Conservation (phyloP, 2,888 invertebrate species). For the Harmothoe impar region DNA sequence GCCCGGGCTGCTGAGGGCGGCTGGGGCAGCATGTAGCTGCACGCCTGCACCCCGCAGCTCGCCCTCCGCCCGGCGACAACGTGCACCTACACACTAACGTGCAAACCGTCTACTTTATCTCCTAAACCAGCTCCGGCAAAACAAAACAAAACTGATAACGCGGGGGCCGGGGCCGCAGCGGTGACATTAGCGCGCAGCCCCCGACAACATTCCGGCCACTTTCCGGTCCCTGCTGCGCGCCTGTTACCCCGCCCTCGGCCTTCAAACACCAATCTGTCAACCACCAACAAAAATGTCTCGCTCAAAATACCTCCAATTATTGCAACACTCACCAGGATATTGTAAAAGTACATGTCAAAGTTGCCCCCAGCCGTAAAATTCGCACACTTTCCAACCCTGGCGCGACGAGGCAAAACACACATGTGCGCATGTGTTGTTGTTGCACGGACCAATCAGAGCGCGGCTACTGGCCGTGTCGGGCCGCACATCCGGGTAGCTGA, state of each 20-base stretch:
- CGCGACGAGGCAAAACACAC: slow-evolving; percentile 60
- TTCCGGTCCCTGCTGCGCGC: background rate
- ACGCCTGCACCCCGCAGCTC: no score
- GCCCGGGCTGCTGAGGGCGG: no score
- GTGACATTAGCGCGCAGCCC: slow-evolving; percentile 25
- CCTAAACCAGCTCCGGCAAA: no score
- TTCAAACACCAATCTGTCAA: background rate
- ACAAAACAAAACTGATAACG: slow-evolving; percentile 4
- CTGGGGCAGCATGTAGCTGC: no score
- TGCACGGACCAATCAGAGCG: background rate
- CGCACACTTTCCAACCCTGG: slow-evolving; percentile 53
- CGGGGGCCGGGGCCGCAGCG: background rate
- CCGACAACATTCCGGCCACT: slow-evolving; percentile 25
- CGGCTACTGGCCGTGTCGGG: background rate
- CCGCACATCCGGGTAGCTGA: slow-evolving; percentile 28
- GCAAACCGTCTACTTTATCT: background rate
- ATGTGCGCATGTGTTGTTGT: slow-evolving; percentile 28
- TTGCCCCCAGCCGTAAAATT: slow-evolving; percentile 16
- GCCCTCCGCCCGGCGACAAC: no score
- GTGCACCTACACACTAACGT: background rate
- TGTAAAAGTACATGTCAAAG: slow-evolving; percentile 42
- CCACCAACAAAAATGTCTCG: background rate
- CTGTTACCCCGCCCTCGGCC: no score
- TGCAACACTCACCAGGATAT: background rate
- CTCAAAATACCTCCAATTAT: background rate